A percentile compares a stretch with the other conserved stretches of the same genome.
These are phyloP conservation scores for Yponomeuta plumbellus DNA, from an alignment of 2,888 invertebrate species.

Conservation along the genomic window DNA sequence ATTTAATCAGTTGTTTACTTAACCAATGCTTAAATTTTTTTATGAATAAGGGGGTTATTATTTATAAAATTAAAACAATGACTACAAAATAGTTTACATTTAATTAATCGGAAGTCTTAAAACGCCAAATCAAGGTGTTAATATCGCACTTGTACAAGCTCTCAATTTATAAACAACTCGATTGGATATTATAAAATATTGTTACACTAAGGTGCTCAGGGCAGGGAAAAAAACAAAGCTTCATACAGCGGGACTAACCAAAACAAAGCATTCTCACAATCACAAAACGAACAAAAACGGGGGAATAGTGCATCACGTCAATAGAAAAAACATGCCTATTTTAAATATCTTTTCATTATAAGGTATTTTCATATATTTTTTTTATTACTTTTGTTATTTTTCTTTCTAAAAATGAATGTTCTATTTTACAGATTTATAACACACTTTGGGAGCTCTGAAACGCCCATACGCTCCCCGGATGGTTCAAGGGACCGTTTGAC, in stretches of 20 bases:
- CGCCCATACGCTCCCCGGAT: constrained; percentile 50
- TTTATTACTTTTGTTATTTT: constrained; percentile 45
- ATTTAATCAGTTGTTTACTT: too few species aligned
- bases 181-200: neutral
- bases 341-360: constrained; percentile 36
- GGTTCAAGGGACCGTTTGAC: constrained; percentile 46
- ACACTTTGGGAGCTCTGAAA: constrained; percentile 49
- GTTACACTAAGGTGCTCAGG: constrained; percentile 44
- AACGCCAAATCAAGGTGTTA: neutral
- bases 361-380: neutral
- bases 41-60: too few species aligned
- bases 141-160: too few species aligned
- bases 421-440: constrained; percentile 63
- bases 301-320: constrained; percentile 70
- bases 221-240: constrained; percentile 44
- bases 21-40: too few species aligned
- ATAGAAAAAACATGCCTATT: constrained; percentile 55
- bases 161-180: too few species aligned
- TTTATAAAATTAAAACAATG: neutral
- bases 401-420: constrained; percentile 55
- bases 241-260: constrained; percentile 52
- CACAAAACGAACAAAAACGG: constrained; percentile 66
- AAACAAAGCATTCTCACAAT: constrained; percentile 57
- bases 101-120: neutral
- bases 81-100: too few species aligned